Evolutionary conservation across 2,888 invertebrate genomes (phyloP).

Genomic region (Acanthoscelides obtectus): DNA sequence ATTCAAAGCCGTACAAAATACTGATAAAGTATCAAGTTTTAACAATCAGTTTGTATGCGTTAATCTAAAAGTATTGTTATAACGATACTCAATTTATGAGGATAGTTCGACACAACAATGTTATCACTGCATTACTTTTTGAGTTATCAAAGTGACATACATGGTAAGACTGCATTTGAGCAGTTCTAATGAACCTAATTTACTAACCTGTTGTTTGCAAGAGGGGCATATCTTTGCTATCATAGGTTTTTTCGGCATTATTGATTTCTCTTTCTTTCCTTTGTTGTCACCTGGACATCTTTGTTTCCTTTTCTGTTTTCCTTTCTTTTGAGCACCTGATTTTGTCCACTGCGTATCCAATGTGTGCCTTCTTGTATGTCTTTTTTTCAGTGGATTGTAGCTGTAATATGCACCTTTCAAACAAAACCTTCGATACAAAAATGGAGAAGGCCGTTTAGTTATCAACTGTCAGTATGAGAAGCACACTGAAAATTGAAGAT

Average conservation of each 20-base stretch:
- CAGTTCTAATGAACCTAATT: background rate
- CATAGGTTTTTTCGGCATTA: conserved; percentile 34
- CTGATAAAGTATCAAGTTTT: no score
- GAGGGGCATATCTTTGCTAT: conserved; percentile 40
- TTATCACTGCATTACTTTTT: no score
- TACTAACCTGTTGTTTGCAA: conserved; percentile 37
- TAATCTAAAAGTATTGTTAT: no score
- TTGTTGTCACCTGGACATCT: background rate
- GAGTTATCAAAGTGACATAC: no score
- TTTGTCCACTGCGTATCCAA: background rate
- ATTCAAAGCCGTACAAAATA: no score
- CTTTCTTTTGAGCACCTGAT: background rate
- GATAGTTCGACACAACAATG: no score
- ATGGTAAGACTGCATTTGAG: no score
- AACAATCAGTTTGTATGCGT: no score
- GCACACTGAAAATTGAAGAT: no score
- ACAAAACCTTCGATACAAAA: no score
- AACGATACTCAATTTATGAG: no score
- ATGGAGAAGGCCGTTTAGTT: background rate
- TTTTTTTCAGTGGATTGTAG: background rate
- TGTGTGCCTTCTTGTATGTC: background rate
- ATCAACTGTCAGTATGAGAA: background rate
- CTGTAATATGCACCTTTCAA: background rate
- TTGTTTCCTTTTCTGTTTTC: background rate
- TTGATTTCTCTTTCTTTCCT: conserved; percentile 1